Percentiles rank a stretch among this genome's conserved stretches.
These are phyloP conservation scores for Prinia subflava DNA, from an alignment of 2,113 vertebrate species.

Conservation along the genomic window DNA sequence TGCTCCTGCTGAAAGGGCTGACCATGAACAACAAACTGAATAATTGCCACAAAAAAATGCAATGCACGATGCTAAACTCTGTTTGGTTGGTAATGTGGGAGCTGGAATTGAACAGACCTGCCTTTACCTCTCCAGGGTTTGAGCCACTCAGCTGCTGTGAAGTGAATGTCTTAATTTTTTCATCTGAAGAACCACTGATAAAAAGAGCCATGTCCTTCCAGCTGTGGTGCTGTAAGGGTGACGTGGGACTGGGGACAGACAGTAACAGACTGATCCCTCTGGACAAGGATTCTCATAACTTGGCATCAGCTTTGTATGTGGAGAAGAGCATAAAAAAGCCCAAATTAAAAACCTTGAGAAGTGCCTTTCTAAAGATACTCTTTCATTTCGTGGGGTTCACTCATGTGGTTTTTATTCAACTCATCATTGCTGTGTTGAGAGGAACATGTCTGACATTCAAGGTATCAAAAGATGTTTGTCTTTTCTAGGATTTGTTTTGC, in stretches of 20 bases:
- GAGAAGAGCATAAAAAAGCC: neutral
- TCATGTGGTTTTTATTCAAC: neutral
- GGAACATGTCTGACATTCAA: neutral
- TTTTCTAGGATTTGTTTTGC: neutral
- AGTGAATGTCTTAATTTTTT: neutral
- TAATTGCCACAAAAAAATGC: neutral
- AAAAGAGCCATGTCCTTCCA: neutral
- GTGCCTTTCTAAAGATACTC: neutral
- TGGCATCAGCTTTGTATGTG: neutral
- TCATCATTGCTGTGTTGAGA: neutral
- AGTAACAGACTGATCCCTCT: neutral
- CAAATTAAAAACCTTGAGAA: neutral
- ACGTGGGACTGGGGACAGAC: neutral
- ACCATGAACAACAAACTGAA: neutral
- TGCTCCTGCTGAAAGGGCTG: neutral
- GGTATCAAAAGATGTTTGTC: neutral
- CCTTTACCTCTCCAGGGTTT: neutral
- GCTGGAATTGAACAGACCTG: neutral
- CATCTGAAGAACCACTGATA: neutral
- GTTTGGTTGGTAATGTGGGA: neutral
- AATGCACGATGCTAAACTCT: neutral
- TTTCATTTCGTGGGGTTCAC: neutral
- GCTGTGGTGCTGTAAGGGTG: neutral
- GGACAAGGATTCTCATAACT: neutral
- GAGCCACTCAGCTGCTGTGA: neutral